These are phyloP conservation scores for Pachypeltis micranthus DNA, from an alignment of 1,140 invertebrate genomes.

Conservation along the genomic window DNA sequence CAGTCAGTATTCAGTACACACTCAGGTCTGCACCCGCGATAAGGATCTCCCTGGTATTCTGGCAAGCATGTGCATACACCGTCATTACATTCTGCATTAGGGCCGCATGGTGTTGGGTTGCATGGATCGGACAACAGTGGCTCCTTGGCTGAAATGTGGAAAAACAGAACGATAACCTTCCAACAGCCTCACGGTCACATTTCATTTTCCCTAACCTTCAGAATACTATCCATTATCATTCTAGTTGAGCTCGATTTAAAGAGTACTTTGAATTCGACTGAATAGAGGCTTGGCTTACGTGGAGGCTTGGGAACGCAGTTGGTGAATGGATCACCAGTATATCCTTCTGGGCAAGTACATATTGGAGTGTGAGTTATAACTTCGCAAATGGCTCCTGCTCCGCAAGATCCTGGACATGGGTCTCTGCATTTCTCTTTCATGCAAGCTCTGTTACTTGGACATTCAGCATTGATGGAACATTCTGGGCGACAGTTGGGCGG, in stretches of 20 bases:
- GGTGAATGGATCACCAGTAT: slow-evolving; percentile 44
- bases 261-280: slow-evolving; percentile 23
- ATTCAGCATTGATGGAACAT: slow-evolving; percentile 57
- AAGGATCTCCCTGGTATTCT: slow-evolving; percentile 52
- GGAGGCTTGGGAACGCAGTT: slow-evolving; percentile 39
- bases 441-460: slow-evolving; percentile 51
- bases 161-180: slow-evolving; percentile 41
- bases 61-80: slow-evolving; percentile 55
- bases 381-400: slow-evolving; percentile 41
- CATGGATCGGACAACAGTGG: slow-evolving; percentile 25
- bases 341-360: slow-evolving; percentile 42
- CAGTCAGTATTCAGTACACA: slow-evolving; percentile 52
- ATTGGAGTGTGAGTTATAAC: slow-evolving; percentile 44
- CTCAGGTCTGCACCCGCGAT: slow-evolving; percentile 47
- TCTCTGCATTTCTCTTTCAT: slow-evolving; percentile 59
- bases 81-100: slow-evolving; percentile 47
- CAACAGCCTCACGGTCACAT: slow-evolving; percentile 41
- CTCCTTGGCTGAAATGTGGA: slow-evolving; percentile 36
- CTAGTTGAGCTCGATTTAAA: not conserved
- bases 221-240: slow-evolving; percentile 10
- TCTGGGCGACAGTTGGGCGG: slow-evolving; percentile 63
- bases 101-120: slow-evolving; percentile 54
- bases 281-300: slow-evolving; percentile 32
- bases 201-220: not conserved
- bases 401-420: slow-evolving; percentile 65